A percentile compares a stretch with the other conserved stretches of the same genome.
Conservation (phyloP, 1,140 invertebrate genomes). For the Tribolium castaneum region DNA sequence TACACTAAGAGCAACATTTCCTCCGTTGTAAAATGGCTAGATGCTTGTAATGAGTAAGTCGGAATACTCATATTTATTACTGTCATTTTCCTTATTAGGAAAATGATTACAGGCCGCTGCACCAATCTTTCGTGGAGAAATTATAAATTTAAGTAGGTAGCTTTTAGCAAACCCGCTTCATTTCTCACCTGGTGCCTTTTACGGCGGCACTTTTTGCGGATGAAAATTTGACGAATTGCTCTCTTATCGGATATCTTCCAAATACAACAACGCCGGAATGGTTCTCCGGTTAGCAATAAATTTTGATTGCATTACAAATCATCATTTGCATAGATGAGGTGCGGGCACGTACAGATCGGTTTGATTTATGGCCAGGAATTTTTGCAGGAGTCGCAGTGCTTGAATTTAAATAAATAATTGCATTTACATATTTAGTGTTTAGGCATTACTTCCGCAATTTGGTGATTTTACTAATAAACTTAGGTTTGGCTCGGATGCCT, state of each 20-base stretch:
- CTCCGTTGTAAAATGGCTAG: not conserved
- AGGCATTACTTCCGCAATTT: constrained; percentile 19
- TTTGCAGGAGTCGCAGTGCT: not conserved
- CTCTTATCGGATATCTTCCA: not conserved
- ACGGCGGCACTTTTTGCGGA: not conserved
- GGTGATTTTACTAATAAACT: not conserved
- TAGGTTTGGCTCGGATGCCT: not conserved
- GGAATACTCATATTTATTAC: constrained; percentile 32
- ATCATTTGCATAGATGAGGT: constrained; percentile 25
- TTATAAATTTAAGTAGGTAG: constrained; percentile 32
- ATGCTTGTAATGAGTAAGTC: constrained; percentile 25
- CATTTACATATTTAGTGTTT: constrained; percentile 22
- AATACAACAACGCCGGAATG: constrained; percentile 1
- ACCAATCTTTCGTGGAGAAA: constrained; percentile 10
- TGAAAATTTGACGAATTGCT: constrained; percentile 15
- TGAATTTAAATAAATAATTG: constrained; percentile 34
- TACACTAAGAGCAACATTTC: constrained; percentile 3
- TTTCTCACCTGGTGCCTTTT: constrained; percentile 29
- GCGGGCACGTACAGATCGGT: constrained; percentile 10
- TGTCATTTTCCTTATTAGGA: constrained; percentile 31
- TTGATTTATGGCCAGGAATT: constrained; percentile 19
- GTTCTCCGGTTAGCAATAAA: constrained; percentile 8
- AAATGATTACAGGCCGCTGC: constrained; percentile 8
- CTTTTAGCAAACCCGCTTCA: not conserved
- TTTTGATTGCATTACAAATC: constrained; percentile 25